Evolutionary conservation across 2,888 invertebrate genomes (phyloP), one percentile per base, ranked within the genome.

Genomic region (Seira ritae): DNA sequence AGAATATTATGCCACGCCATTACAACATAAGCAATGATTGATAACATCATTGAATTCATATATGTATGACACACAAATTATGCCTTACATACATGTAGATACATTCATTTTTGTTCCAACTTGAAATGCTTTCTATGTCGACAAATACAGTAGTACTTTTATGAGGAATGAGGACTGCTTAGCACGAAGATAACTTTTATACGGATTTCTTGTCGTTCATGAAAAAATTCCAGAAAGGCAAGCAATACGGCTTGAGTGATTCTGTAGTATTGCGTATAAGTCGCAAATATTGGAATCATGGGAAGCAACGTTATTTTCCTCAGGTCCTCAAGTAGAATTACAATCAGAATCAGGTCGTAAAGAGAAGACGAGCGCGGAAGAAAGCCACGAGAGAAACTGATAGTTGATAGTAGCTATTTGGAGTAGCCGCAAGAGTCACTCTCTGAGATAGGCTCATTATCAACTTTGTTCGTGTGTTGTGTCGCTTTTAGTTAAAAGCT

Each of bases 371-470:
- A 23, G 23, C 68, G 68, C 72, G 50, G 79, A 72, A 76, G 77
- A 75, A 71, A 82, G 15, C 55, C 42, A 76, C 23, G 55, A 68
- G 77, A 77, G 77, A 46, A 72, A 82, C 82, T 82, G 62, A 62
- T 62, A 62, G 62, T 62, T 83, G 83, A 83, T 83, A 83, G 83
- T 83, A 83, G 83, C 68, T 55, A 76, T 77, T 83, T 77, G 83
- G 78, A 83, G 83, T 83, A 83, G 76, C 75, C 75, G 50, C 65
- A 77, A 62, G 22, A 62, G 15, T 62, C 62, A 20, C 62, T 20
- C 62, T 20, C 62, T 10, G 62, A 62, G 62, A 62, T 62, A 62
- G 19, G 62, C 68, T 65, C 46, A 74, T 74, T 42, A 70, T 70
- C 70, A 42, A 37, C 24, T 68, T 55, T 78, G 62, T 78, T 60